Base-by-base conservation (phyloP, 2,113 vertebrate species). In the Halichoeres trimaculatus region DNA sequence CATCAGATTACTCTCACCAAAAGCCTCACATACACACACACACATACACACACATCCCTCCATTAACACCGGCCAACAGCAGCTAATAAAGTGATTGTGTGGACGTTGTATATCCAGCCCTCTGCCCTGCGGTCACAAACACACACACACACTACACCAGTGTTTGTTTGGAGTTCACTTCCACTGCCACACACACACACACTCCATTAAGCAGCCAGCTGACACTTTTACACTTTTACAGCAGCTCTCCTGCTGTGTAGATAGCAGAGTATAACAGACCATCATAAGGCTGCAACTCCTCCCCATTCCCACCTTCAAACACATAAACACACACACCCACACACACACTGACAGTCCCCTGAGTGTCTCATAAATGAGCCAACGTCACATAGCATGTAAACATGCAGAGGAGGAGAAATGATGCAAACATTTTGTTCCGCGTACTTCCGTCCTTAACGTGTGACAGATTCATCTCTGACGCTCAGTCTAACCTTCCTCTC, bases 211-310 rank as follows among this genome's bases (percentile, higher is more conserved):
- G 55, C 2, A 22, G 50, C 74, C 76, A 84, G 73, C 78, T 89
- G 86, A 90, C 83, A 80, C 81, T 77, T 89, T 85, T 90, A 90
- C 60, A 74, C 76, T 80, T 91, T 91, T 86, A 91, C 84, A 84
- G 26, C 80, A 55, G 43, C 8, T 43, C 68, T 80, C 75, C 89
- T 85, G 73, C 84, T 85, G 87, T 86, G 82, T 48, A 68, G 70
- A 89, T 65, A 83, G 74, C 47, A 78, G 59, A 35, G 50, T 57
- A 69, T 76, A 50, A 54, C 69, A 78, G 76, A 78, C 38, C 19
- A 55, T 70, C 58, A 52, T 71, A 78, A 51, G n/a, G 38, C 17
- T 24, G 17, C 38, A 61, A 35, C 34, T 45, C 43, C 40, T 50
- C 59, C 10, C 61, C 19, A 70, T 62, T 45, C 35, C 23, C 40